Conservation (phyloP, 2,888 invertebrate species). For the Anthophora plumipes region DNA sequence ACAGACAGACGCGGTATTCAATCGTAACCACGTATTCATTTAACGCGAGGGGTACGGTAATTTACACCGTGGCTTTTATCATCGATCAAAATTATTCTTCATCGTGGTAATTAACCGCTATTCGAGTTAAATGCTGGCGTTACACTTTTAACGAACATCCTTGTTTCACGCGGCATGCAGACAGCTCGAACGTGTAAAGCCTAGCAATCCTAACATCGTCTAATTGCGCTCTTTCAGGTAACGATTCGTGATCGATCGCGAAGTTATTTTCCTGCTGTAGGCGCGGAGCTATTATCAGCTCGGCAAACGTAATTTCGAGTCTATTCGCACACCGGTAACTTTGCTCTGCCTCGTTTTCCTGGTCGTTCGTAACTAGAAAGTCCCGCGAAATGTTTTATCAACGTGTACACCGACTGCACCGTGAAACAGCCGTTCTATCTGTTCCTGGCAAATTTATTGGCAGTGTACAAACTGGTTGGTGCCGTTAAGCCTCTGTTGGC, state of each 20-base stretch:
- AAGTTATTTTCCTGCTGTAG: constrained; percentile 38
- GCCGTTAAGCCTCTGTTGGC: not conserved
- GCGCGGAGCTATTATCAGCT: constrained; percentile 17
- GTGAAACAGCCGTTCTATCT: constrained; percentile 4
- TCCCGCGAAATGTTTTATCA: constrained; percentile 11
- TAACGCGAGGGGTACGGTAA: not conserved
- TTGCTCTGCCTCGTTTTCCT: constrained; percentile 7
- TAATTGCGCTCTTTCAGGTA: constrained; percentile 44
- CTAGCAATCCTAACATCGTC: constrained; percentile 5
- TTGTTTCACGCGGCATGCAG: not conserved
- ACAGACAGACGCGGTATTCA: not conserved
- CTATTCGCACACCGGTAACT: constrained; percentile 14
- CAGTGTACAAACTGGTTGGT: not conserved
- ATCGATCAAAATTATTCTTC: not conserved
- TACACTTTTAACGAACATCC: not conserved
- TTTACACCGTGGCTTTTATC: not conserved
- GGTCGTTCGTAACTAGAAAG: not conserved
- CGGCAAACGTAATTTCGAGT: constrained; percentile 26
- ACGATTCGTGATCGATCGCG: constrained; percentile 40
- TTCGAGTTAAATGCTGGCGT: not conserved
- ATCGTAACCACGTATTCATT: not conserved
- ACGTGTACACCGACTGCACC: constrained; percentile 12
- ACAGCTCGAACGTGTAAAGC: not conserved
- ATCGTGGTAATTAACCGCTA: not conserved
- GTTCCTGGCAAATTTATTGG: constrained; percentile 24